Base-by-base conservation (phyloP, 1,140 invertebrate genomes). In the Dreissena rostriformis region DNA sequence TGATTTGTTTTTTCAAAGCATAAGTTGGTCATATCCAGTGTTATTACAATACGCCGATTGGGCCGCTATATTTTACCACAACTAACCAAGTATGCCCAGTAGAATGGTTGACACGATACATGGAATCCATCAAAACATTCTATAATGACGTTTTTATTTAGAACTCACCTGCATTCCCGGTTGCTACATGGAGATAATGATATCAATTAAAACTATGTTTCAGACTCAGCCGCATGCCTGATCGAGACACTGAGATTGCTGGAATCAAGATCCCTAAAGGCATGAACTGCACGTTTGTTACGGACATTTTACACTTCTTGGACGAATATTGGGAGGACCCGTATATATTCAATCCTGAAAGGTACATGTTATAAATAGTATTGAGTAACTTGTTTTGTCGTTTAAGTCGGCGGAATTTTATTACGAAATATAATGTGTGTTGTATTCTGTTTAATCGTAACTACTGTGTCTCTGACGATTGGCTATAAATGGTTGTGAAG, bases 341-440 rank as follows among this genome's bases (percentile, higher is more conserved):
- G 12, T 66, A 75, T 53, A 83, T 55, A 70, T 83, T 74, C 57
- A 29, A 75, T 28, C 81, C 81, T 1, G 81, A 83, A 57, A 66
- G 81, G 70, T 82, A 51, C 55, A 17, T 55, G 10, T 49, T 2
- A 39, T 39, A 39, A 2, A 39, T 8, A 39, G 39, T 39, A 5
- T 39, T n/a, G n/a, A n/a, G n/a, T n/a, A n/a, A n/a, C n/a, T n/a
- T n/a, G n/a, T n/a, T n/a, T n/a, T n/a, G n/a, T n/a, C n/a, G n/a
- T n/a, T n/a, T n/a, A n/a, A n/a, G n/a, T 8, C 39, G 8, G 39
- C 2, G 39, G 8, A 8, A 39, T 39, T 2, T 39, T 5, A 39
- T 39, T 39, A 39, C 39, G 8, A 39, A 2, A 39, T 5, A 8
- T 5, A 39, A 5, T 39, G 2, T 39, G 39, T 2, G 39, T n/a